These are phyloP conservation scores for Cantharis rustica DNA, from an alignment of 2,888 invertebrate species.

Conservation along the genomic window DNA sequence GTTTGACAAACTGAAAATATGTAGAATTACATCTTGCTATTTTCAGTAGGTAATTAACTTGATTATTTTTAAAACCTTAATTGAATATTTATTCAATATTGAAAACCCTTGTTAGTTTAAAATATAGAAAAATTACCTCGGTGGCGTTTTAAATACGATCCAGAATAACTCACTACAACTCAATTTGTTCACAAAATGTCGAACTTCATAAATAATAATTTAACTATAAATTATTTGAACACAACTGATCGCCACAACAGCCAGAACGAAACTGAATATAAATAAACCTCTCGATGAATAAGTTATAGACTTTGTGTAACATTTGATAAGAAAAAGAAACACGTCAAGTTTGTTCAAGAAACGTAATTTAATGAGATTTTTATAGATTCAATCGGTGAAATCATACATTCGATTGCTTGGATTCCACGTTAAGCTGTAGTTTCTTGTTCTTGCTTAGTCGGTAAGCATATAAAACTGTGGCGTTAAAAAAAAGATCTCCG, in stretches of 20 bases:
- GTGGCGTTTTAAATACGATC: background rate
- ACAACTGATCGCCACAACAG: background rate
- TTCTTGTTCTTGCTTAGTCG: too few species aligned
- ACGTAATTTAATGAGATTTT: background rate
- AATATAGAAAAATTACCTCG: background rate
- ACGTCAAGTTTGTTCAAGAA: background rate
- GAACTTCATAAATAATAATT: background rate
- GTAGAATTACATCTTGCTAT: too few species aligned
- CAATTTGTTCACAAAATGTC: background rate
- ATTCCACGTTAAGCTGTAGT: too few species aligned
- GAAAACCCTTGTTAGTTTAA: background rate
- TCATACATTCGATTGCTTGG: too few species aligned
- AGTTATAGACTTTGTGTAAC: background rate
- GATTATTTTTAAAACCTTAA: too few species aligned
- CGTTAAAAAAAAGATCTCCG: too few species aligned
- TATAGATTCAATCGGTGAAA: too few species aligned
- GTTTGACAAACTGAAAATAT: too few species aligned
- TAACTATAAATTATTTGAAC: background rate
- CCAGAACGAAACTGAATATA: background rate
- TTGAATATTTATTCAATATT: too few species aligned
- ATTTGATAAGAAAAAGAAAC: background rate
- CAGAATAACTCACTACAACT: background rate
- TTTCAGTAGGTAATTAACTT: too few species aligned
- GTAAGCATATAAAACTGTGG: too few species aligned
- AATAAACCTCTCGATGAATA: background rate